A percentile compares a stretch with the other conserved stretches of the same genome.
Evolutionary conservation across 1,140 invertebrate genomes (phyloP).

Genomic region (Lepidurus arcticus): DNA sequence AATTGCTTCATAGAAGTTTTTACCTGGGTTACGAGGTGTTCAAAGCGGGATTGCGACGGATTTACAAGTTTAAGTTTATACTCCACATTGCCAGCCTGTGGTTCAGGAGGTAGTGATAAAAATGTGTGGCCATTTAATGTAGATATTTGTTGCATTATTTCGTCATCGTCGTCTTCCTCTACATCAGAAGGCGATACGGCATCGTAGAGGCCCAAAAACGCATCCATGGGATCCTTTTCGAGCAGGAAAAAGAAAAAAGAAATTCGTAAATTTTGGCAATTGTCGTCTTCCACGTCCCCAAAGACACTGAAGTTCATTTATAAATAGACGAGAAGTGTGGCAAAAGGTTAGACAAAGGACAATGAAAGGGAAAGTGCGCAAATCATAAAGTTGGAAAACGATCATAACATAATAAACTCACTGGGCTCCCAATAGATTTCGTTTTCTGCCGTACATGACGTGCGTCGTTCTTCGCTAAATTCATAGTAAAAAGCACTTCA

Average conservation of each 20-base stretch:
- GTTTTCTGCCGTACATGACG: conserved; percentile 31
- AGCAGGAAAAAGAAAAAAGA: conserved; percentile 16
- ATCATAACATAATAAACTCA: conserved; percentile 29
- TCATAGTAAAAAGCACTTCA: not conserved
- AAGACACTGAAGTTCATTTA: not conserved
- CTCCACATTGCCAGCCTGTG: conserved; percentile 83
- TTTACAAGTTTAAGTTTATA: conserved; percentile 86
- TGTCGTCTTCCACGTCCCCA: not conserved
- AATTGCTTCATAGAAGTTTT: not conserved
- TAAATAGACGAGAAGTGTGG: not conserved
- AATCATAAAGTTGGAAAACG: not conserved
- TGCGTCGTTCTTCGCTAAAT: not conserved
- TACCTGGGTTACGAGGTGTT: conserved; percentile 82
- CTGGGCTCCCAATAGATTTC: conserved; percentile 34
- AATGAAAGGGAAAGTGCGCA: conserved; percentile 1
- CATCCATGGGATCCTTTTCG: conserved; percentile 38
- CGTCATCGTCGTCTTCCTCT: conserved; percentile 32
- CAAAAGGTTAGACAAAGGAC: conserved; percentile 23
- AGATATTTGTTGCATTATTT: conserved; percentile 31
- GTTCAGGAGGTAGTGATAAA: conserved; percentile 71
- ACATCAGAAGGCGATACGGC: conserved; percentile 38
- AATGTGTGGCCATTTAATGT: not conserved
- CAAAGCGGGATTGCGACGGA: conserved; percentile 74
- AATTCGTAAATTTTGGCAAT: conserved; percentile 18
- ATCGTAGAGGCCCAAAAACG: conserved; percentile 40